Evolutionary conservation across 2,113 vertebrate species (phyloP), one percentile per base, ranked within the genome.

Genomic region (Sialia sialis): DNA sequence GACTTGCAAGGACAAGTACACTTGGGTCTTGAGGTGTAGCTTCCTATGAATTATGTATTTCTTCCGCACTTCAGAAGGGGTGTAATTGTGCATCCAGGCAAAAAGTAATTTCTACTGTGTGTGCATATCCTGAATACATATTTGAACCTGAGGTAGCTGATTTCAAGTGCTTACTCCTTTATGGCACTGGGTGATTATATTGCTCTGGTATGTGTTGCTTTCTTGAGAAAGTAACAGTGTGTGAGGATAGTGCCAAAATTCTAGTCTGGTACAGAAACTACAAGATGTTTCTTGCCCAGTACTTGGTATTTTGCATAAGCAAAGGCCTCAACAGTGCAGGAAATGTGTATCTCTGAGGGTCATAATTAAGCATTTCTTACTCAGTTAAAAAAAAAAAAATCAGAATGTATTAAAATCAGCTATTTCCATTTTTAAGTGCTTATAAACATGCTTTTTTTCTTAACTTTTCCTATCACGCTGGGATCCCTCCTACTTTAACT

Each of bases 1-100:
- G 81, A 75, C 66, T 95, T 60, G 81, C 89, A 94, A 91, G 87
- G 77, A 68, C 89, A 72, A 93, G 84, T 81, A 69, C 34, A 43
- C 44, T 20, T 77, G n/a, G 67, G 85, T 80, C 85, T 32, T 17
- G 82, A 93, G 66, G 46, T 88, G 10, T 17, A 60, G 26, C 60
- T 89, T 52, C 0, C 0, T 62, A 63, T 93, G 87, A 95, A 82
- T 93, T 87, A 89, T 91, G 77, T 84, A 89, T 89, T 62, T 78
- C 32, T 56, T 83, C 34, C 78, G 49, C 22, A 25, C 41, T 73
- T 89, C 58, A 80, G 90, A 58, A 90, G 78, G 67, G 90, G 70
- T 55, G 68, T 64, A 64, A 76, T 84, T 81, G 89, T 92, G 55
- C 69, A 91, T 49, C 56, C 79, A 88, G 63, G 67, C 79, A 90